Conservation (phyloP, 2,113 vertebrate species). For the Carassius gibelio region DNA sequence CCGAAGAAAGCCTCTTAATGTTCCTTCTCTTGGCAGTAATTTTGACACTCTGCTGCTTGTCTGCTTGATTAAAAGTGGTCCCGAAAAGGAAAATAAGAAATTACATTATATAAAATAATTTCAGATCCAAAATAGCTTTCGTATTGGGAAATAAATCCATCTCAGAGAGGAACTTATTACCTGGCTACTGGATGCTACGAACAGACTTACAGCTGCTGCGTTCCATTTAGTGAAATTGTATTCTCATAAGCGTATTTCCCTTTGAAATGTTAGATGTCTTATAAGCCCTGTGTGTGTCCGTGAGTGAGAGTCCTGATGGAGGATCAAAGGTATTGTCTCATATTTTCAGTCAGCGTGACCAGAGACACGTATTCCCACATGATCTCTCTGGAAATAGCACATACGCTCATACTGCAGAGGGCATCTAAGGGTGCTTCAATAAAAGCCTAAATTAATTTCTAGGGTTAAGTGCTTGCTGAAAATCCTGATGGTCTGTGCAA, state of each 20-base stretch:
- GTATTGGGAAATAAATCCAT: not conserved
- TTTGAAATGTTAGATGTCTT: conserved; percentile 31
- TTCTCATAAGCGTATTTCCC: conserved; percentile 4
- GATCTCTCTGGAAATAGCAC: conserved; percentile 63
- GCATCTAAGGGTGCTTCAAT: not conserved
- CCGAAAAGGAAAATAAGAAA: conserved; percentile 37
- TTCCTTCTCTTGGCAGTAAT: conserved; percentile 61
- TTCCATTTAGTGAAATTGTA: not conserved
- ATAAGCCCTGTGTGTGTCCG: not conserved
- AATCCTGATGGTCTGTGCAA: not conserved
- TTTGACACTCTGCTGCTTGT: conserved; percentile 58
- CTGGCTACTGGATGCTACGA: not conserved
- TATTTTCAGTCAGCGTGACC: conserved; percentile 62
- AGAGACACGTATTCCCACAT: conserved; percentile 65
- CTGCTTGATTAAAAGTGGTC: conserved; percentile 59
- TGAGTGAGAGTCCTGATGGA: conserved; percentile 50
- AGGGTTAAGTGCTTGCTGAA: not conserved
- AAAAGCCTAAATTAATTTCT: not conserved
- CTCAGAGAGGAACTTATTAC: not conserved
- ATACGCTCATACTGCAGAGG: conserved; percentile 2
- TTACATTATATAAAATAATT: conserved; percentile 58
- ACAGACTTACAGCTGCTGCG: not conserved
- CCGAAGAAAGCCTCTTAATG: conserved; percentile 59
- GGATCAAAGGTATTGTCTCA: conserved; percentile 63
- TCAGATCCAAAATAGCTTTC: not conserved